phyloP scores from a whole-genome alignment of 2,888 invertebrate genomes.

The Thumatha senex region DNA sequence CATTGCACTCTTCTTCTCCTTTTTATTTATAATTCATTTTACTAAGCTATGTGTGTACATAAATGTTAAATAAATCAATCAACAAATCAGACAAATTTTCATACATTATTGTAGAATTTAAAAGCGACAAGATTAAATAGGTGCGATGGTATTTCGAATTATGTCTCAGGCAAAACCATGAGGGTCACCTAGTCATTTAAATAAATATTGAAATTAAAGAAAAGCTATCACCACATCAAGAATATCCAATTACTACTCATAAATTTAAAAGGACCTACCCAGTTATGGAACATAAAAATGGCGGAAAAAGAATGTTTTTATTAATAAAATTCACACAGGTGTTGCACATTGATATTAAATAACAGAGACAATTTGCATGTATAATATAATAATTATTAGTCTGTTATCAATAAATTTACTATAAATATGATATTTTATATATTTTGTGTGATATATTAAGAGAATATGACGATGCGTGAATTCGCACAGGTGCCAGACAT shows the following conservation, averaged over 20 bases:
- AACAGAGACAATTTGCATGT: conserved; percentile 4
- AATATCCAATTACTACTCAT: conserved; percentile 5
- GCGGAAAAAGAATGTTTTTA: conserved; percentile 1
- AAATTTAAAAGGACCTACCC: neutral
- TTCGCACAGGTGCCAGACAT: neutral
- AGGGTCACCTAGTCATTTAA: no score
- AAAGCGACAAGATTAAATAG: no score
- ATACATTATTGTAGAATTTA: no score
- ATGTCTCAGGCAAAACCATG: no score
- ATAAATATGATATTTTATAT: neutral
- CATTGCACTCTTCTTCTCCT: no score
- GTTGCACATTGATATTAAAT: conserved; percentile 13
- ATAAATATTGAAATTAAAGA: conserved; percentile 1
- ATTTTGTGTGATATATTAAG: neutral
- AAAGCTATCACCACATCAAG: neutral
- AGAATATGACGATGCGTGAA: neutral
- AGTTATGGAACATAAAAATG: neutral
- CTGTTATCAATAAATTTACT: neutral
- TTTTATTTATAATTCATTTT: no score
- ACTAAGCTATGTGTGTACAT: no score
- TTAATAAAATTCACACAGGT: conserved; percentile 16
- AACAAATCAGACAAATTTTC: no score
- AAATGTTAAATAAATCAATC: no score
- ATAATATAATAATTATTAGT: conserved; percentile 1
- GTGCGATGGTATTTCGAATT: no score